Conservation (phyloP, 2,888 invertebrate species). For the Apodemia duryi region DNA sequence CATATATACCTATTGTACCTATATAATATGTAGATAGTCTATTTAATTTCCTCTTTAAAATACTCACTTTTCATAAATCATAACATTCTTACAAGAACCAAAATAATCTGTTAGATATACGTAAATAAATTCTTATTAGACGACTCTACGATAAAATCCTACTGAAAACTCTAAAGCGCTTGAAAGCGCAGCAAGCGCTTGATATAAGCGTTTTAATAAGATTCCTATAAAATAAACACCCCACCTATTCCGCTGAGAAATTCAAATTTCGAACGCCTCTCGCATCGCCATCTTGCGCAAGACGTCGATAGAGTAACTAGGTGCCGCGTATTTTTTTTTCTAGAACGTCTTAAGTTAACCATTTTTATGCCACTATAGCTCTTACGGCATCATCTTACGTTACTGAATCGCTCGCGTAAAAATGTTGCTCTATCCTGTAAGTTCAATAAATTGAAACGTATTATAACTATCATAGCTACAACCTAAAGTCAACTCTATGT, state of each 20-base stretch:
- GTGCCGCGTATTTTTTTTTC: constrained; percentile 59
- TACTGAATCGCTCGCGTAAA: constrained; percentile 76
- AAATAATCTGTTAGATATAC: constrained; percentile 39
- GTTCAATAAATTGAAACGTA: constrained; percentile 34
- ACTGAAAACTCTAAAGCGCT: constrained; percentile 40
- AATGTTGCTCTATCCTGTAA: constrained; percentile 61
- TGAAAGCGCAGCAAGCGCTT: constrained; percentile 33
- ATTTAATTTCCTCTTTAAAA: background rate
- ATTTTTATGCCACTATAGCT: constrained; percentile 76
- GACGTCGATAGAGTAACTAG: constrained; percentile 74
- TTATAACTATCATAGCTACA: constrained; percentile 23
- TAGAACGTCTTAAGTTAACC: constrained; percentile 71
- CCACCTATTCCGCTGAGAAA: constrained; percentile 73
- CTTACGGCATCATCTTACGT: constrained; percentile 70
- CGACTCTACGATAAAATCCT: constrained; percentile 34
- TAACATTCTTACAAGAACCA: constrained; percentile 75
- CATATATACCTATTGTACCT: no score
- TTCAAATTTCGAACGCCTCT: constrained; percentile 75
- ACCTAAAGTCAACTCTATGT: constrained; percentile 23
- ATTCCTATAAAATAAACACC: constrained; percentile 51
- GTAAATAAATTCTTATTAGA: constrained; percentile 34
- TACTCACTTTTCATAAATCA: constrained; percentile 49
- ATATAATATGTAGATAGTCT: no score
- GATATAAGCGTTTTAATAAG: constrained; percentile 22
- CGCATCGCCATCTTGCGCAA: constrained; percentile 76